These are phyloP conservation scores for Ammospiza nelsoni DNA, from an alignment of 2,113 vertebrate genomes.

Conservation along the genomic window DNA sequence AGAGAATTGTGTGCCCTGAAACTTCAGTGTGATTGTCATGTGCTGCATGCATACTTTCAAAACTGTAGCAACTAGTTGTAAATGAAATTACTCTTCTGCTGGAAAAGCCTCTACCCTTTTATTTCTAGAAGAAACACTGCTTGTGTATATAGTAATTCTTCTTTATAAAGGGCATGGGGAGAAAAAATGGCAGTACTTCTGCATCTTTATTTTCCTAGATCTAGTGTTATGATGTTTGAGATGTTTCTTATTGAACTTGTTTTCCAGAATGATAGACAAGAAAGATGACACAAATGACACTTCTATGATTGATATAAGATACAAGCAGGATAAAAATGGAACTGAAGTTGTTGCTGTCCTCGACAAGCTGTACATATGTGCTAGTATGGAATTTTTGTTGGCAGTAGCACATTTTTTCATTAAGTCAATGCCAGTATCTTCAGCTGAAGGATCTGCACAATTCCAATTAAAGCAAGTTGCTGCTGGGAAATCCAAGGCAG, in stretches of 20 bases:
- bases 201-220: background rate
- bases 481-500: conserved; percentile 60
- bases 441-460: conserved; percentile 71
- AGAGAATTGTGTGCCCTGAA: background rate
- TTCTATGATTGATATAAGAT: conserved; percentile 87
- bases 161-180: background rate
- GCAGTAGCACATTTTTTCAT: conserved; percentile 93
- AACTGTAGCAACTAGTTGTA: background rate
- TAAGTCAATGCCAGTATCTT: conserved; percentile 77
- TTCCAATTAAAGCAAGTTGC: conserved; percentile 74
- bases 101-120: background rate
- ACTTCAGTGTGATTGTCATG: background rate
- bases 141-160: background rate
- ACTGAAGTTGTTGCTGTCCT: conserved; percentile 81
- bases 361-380: conserved; percentile 91
- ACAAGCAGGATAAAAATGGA: conserved; percentile 75
- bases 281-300: conserved; percentile 75
- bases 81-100: background rate
- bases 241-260: background rate
- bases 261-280: conserved; percentile 89
- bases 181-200: background rate
- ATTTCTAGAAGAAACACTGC: background rate
- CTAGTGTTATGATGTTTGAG: background rate
- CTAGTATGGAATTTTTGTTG: conserved; percentile 95
- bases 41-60: accelerated